Percentiles rank a stretch among this genome's conserved stretches.
Evolutionary conservation across 2,113 vertebrate species (phyloP).

Genomic region (Microcebus tavaratra): DNA sequence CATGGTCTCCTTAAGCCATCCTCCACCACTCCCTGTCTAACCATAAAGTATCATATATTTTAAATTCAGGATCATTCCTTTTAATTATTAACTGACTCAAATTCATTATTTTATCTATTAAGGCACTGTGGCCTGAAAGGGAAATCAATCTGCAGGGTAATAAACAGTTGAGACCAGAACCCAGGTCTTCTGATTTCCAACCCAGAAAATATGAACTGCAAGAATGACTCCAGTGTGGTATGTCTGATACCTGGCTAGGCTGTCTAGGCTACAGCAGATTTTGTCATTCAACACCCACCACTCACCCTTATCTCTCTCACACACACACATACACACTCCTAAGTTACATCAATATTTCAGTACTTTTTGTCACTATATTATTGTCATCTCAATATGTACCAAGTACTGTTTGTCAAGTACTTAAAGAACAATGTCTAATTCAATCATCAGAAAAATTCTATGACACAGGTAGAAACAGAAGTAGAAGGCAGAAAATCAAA

Average conservation of each 20-base stretch:
- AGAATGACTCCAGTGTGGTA: background rate
- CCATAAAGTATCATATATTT: background rate
- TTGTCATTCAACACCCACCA: background rate
- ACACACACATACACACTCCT: background rate
- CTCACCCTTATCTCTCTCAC: background rate
- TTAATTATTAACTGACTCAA: slow-evolving; percentile 30
- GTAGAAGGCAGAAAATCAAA: background rate
- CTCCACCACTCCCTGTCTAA: background rate
- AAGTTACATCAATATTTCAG: background rate
- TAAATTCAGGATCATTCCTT: background rate
- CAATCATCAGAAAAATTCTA: slow-evolving; percentile 18
- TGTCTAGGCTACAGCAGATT: background rate
- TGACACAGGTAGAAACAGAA: background rate
- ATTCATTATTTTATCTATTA: background rate
- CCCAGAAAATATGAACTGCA: background rate
- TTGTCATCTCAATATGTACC: background rate
- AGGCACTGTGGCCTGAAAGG: background rate
- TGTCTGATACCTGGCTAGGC: background rate
- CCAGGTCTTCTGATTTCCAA: background rate
- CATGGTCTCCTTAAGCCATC: background rate
- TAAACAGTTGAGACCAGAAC: background rate
- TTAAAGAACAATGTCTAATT: slow-evolving; percentile 18
- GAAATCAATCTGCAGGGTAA: background rate
- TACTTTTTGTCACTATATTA: background rate
- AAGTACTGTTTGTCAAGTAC: background rate